Evolutionary conservation across 2,113 vertebrate genomes (phyloP), one percentile per base, ranked within the genome.

Genomic region (Empidonax alnorum): DNA sequence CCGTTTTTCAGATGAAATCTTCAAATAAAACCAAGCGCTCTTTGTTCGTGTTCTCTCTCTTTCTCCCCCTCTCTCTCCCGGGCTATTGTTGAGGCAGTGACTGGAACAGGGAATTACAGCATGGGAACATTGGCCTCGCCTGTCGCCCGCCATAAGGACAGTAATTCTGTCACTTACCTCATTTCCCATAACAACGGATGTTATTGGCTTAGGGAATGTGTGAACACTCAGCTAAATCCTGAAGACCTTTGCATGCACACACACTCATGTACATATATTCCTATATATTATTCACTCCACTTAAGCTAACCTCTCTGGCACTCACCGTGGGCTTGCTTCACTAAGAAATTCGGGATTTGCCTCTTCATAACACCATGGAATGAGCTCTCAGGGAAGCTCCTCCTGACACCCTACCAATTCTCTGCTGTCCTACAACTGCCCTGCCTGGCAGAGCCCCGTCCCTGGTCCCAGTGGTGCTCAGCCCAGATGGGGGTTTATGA

Each of bases 151-250:
- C 92, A 90, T 93, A 96, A 97, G 96, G 97, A 97, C 95, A 94
- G 95, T 92, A 87, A 94, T 95, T 93, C 94, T 92, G 97, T 94
- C 97, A 97, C 97, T 97, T 97, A 97, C 96, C 97, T 97, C 97
- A 97, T 97, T 97, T 97, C 97, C 97, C 95, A 39, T 87, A 96
- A 93, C 96, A 89, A 82, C 93, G 92, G 96, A 97, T 97, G 96
- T 96, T 97, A 94, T 95, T 96, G 96, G 94, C 94, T 96, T 95
- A 89, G 94, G 93, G 92, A 96, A 96, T 86, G 95, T 95, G 96
- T 62, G 94, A 96, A 96, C 87, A 80, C 89, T 94, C 82, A 35
- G 87, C 96, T 92, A 94, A 94, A 92, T 77, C 87, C 91, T 90
- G 90, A 90, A 92, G 96, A 93, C 92, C 93, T 95, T 67, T 68